Percentiles rank a stretch among this genome's conserved stretches.
Conservation (phyloP, 2,888 invertebrate genomes). For the Orthonevra nobilis region DNA sequence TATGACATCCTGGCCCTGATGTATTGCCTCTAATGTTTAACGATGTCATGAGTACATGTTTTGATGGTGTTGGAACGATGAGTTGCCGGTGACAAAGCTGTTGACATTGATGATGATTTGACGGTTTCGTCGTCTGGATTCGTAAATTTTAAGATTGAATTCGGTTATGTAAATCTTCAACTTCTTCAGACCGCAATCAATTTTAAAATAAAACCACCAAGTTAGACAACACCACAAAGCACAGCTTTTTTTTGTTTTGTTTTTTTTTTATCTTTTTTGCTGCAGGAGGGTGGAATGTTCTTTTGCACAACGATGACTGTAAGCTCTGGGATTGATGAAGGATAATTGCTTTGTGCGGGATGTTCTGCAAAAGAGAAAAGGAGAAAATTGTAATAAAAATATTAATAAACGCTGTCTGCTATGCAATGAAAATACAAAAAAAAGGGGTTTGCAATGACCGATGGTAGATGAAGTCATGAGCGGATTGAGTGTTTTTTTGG, state of each 20-base stretch:
- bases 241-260: background rate
- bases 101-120: conserved; percentile 39
- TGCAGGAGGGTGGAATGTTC: background rate
- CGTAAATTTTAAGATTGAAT: conserved; percentile 37
- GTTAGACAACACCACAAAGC: background rate
- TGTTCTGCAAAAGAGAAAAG: conserved; percentile 43
- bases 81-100: too few relatives aligned
- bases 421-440: conserved; percentile 4
- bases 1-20: too few relatives aligned
- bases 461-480: background rate
- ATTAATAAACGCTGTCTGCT: conserved; percentile 24
- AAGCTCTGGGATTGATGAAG: conserved; percentile 21
- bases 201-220: conserved; percentile 2
- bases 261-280: background rate
- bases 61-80: background rate
- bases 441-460: background rate
- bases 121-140: background rate
- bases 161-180: background rate
- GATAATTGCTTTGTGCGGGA: conserved; percentile 36
- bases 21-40: too few relatives aligned
- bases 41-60: background rate
- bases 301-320: conserved; percentile 5
- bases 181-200: background rate
- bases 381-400: conserved; percentile 16
- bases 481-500: too few relatives aligned